Base-by-base conservation (phyloP, 2,797 vertebrate species). In the Pyrocephalus nanus region DNA sequence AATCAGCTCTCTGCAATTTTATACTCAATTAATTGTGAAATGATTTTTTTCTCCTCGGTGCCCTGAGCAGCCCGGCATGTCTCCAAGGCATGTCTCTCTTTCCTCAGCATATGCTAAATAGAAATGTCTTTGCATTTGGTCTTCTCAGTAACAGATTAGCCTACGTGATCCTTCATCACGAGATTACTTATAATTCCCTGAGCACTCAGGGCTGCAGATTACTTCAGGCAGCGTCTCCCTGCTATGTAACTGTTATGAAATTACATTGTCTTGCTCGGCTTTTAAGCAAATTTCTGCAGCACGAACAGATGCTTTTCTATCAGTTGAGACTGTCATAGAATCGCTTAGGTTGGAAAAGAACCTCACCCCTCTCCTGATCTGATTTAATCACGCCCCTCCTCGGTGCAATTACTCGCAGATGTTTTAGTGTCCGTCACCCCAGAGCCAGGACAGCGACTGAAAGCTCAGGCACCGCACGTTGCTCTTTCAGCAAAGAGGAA, bases 91-190 rank as follows among this genome's bases (percentile, higher is more conserved):
- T 1, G 6, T 50, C 74, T 74, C 78, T 76, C 47, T 69, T 65
- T 65, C 71, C 75, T n/a, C 4, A 2, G 48, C 12, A 4, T 48
- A 47, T 2, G 42, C 74, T 61, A 32, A 82, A 62, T 34, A 94
- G 90, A 87, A 92, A 91, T 42, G 72, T 79, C 81, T 94, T 81
- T 87, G 91, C 74, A 2, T 77, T 91, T 86, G 91, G 96, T 85
- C 88, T 83, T 92, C 93, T 96, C 88, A 40, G 65, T 93, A 86
- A 47, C 94, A 92, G 90, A 91, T 94, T 80, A 96, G 76, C 58
- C 54, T 16, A 4, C 23, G 82, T 80, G 86, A 96, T 96, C 92
- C 93, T 78, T 82, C 61, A 62, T 71, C 90, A 36, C 0, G n/a
- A 80, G 92, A 92, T 96, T 96, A 95, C 69, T 78, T 66, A 12